phyloP scores from a whole-genome alignment of 1,140 invertebrate species.

The Drosophila eugracilis region DNA sequence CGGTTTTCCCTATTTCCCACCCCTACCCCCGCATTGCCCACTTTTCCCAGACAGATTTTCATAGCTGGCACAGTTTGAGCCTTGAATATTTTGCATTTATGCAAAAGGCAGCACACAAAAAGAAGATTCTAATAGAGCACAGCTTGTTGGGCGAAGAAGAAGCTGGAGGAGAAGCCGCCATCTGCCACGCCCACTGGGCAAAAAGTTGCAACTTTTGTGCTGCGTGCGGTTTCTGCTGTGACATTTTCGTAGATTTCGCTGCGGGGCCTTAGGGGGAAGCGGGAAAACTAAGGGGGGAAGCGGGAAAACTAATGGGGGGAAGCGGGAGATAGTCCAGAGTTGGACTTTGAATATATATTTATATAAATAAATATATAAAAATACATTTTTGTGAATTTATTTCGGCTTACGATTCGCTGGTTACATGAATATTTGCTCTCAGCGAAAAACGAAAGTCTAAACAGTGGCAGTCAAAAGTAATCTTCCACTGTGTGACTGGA shows the following conservation, averaged over 20 bases:
- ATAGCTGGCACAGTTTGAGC: conserved; percentile 67
- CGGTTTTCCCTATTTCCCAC: conserved; percentile 1
- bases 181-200: conserved; percentile 40
- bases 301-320: not conserved
- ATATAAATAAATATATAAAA: too few species aligned
- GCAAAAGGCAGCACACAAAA: conserved; percentile 47
- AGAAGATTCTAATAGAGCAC: conserved; percentile 60
- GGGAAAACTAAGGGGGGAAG: not conserved
- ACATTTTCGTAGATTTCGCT: conserved; percentile 62
- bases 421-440: not conserved
- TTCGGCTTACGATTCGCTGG: not conserved
- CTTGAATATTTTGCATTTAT: conserved; percentile 77
- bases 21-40: not conserved
- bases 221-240: conserved; percentile 66
- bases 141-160: conserved; percentile 38
- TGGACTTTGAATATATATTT: not conserved
- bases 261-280: not conserved
- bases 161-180: conserved; percentile 22
- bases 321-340: not conserved
- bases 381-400: conserved; percentile 1
- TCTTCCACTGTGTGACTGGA: too few species aligned
- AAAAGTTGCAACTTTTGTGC: conserved; percentile 65
- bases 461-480: too few species aligned
- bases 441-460: not conserved
- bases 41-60: conserved; percentile 48